Conservation (phyloP, 2,113 vertebrate genomes). For the Mastomys coucha region DNA sequence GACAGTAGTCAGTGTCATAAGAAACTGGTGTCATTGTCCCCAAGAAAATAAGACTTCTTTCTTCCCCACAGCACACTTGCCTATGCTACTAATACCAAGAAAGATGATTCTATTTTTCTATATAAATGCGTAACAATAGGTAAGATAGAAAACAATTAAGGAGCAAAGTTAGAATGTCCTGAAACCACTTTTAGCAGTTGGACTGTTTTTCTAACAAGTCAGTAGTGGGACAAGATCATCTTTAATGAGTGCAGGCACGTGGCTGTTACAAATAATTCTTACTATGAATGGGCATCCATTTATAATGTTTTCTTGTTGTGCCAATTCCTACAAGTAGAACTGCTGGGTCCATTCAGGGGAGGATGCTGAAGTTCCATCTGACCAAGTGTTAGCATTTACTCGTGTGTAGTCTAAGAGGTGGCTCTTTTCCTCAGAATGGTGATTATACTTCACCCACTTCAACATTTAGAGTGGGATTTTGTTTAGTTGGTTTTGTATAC, state of each 20-base stretch:
- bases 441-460: neutral
- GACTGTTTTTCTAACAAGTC: conserved; percentile 9
- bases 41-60: neutral
- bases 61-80: neutral
- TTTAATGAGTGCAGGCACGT: neutral
- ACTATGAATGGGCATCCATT: neutral
- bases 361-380: neutral
- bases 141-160: neutral
- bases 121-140: neutral
- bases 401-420: fast-evolving
- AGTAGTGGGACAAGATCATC: neutral
- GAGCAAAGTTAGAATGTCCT: neutral
- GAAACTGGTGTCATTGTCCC: neutral
- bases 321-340: neutral
- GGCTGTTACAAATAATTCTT: neutral
- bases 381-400: fast-evolving
- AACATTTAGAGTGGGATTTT: neutral
- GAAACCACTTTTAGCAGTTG: neutral
- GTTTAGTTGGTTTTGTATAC: neutral
- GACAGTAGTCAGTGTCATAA: neutral
- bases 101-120: neutral
- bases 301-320: neutral
- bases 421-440: fast-evolving
- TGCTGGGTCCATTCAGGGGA: neutral
- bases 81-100: neutral